Conservation (phyloP, 2,888 invertebrate species). For the Sycophila texana region DNA sequence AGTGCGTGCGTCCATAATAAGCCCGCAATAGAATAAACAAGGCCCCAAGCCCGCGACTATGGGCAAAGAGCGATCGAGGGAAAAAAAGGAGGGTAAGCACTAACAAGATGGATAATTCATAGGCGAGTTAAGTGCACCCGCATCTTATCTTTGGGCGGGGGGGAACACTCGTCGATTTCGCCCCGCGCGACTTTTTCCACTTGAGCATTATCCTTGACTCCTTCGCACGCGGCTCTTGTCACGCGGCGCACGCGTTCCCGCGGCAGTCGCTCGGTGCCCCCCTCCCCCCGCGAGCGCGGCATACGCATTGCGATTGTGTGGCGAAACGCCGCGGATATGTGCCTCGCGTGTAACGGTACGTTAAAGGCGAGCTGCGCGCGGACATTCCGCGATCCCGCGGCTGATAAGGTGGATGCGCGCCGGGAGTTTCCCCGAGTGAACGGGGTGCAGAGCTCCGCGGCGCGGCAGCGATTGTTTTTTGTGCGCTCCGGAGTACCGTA, state of each 20-base stretch:
- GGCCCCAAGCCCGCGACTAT: too few species aligned
- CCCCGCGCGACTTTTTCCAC: not conserved
- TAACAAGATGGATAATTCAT: not conserved
- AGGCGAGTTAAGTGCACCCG: not conserved
- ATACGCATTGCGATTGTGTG: conserved; percentile 40
- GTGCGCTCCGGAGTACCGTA: too few species aligned
- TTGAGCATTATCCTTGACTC: conserved; percentile 48
- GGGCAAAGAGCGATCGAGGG: too few species aligned
- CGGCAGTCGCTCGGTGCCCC: not conserved
- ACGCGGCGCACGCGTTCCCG: conserved; percentile 20
- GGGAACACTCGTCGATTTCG: too few species aligned
- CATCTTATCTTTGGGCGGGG: too few species aligned
- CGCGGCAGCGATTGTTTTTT: not conserved
- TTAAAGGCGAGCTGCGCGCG: conserved; percentile 24
- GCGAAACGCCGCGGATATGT: conserved; percentile 31
- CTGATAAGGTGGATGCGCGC: conserved; percentile 17
- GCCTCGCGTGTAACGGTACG: conserved; percentile 39
- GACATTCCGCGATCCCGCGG: conserved; percentile 14
- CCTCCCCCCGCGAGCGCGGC: conserved; percentile 2
- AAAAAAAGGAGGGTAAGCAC: too few species aligned
- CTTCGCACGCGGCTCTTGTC: conserved; percentile 28
- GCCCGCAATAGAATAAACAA: too few species aligned
- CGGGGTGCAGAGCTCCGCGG: not conserved
- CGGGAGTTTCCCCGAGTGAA: not conserved
- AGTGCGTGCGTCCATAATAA: too few species aligned